Evolutionary conservation across 2,797 vertebrate species (phyloP).

Genomic region (Gadopsis bispinosus): DNA sequence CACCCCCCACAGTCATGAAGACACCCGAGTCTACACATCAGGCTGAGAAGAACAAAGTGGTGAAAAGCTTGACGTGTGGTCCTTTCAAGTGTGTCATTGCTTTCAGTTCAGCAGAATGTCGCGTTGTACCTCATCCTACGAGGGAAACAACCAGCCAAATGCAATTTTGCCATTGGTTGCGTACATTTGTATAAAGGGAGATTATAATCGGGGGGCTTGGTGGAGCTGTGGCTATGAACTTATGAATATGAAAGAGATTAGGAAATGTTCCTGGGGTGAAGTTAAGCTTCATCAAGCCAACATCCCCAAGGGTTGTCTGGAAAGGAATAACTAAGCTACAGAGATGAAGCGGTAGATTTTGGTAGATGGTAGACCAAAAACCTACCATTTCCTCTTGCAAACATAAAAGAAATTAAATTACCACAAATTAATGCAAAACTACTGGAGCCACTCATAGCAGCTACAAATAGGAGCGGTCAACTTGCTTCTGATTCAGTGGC

Average conservation of each 20-base stretch:
- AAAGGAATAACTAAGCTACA: background rate
- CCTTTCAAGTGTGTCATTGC: background rate
- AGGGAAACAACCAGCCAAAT: constrained; percentile 60
- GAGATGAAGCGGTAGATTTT: background rate
- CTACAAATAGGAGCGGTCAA: background rate
- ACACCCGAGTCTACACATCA: constrained; percentile 7
- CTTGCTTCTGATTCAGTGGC: background rate
- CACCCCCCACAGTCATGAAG: constrained; percentile 12
- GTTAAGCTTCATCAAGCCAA: constrained; percentile 13
- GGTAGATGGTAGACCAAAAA: background rate
- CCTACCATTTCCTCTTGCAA: background rate
- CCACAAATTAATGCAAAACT: background rate
- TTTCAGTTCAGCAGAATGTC: constrained; percentile 22
- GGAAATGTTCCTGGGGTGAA: constrained; percentile 14
- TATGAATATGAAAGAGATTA: constrained; percentile 45
- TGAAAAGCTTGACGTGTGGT: background rate
- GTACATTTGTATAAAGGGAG: constrained; percentile 45
- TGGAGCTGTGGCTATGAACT: constrained; percentile 9
- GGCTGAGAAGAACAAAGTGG: background rate
- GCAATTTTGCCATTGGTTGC: constrained; percentile 34
- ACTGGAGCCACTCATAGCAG: background rate
- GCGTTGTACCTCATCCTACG: constrained; percentile 18
- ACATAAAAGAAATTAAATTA: background rate
- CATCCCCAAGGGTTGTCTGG: background rate
- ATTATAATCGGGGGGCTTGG: constrained; percentile 39